Base-by-base conservation (phyloP, 2,888 invertebrate genomes). In the Pinctada fucata region DNA sequence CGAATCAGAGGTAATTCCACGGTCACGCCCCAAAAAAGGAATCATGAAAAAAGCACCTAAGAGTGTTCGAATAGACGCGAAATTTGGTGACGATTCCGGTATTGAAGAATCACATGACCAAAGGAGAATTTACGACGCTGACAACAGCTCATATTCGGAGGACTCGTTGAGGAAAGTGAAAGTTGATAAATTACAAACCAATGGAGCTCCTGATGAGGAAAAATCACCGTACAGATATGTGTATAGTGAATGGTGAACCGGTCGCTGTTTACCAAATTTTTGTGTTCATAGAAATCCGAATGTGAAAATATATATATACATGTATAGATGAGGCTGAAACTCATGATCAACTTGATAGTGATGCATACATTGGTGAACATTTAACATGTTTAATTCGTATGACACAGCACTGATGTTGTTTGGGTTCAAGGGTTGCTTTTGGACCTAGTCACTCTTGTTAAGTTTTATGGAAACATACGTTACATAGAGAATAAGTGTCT, bases 171-270 rank as follows among this genome's bases (percentile, higher is more conserved):
- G 58, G 13, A 58, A 58, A 13, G 6, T 6, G 6, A 58, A 58
- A 13, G 13, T 58, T 10, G 58, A 58, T 13, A 58, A 58, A 58
- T 13, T 13, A 13, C 8, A 58, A 13, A 58, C 58, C 13, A 13
- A 10, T 6, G 13, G 13, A 10, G 58, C 8, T 6, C 1, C 13
- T 6, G 58, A 58, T 10, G 58, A 58, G 8, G 58, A 58, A 72
- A 72, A 72, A 58, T 52, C 72, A 5, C 72, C 72, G 45, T 72
- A 31, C 49, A 51, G 52, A 52, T 72, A 72, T 58, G 72, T 72
- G 8, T 72, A 72, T 51, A 72, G 72, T 52, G 72, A 72, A 31
- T 72, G 51, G 51, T 72, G 45, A 45, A 69, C 5, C 3, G 45
- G 67, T 3, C 4, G 67, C 31, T 31, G 31, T 31, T 31, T 1